phyloP scores from a whole-genome alignment of 2,113 vertebrate species.

The Blennius ocellaris region DNA sequence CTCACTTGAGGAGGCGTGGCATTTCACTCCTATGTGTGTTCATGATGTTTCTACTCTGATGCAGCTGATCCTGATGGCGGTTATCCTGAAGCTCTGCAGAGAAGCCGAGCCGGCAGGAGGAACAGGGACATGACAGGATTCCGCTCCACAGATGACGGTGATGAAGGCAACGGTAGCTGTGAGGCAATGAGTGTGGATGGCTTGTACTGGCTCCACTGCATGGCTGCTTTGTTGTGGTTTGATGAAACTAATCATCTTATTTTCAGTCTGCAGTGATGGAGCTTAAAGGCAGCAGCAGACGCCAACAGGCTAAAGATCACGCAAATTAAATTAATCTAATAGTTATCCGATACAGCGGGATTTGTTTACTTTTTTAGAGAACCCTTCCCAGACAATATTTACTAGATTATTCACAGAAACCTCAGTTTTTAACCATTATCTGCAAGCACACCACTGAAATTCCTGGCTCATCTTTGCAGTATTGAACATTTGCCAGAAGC shows the following conservation, averaged over 20 bases:
- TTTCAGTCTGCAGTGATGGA: slow-evolving; percentile 10
- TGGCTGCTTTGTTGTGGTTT: background rate
- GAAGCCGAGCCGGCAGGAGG: too few species aligned
- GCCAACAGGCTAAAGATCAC: background rate
- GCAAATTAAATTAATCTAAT: background rate
- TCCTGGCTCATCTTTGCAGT: slow-evolving; percentile 6
- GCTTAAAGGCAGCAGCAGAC: slow-evolving; percentile 6
- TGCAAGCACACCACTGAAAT: slow-evolving; percentile 9
- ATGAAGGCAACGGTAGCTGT: too few species aligned
- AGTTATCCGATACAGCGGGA: background rate
- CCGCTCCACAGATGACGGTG: too few species aligned
- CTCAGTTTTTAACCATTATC: slow-evolving; percentile 6
- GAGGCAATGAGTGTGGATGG: too few species aligned
- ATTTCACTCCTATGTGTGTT: too few species aligned
- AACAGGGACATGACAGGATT: too few species aligned
- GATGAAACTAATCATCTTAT: background rate
- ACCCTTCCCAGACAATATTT: slow-evolving; percentile 16
- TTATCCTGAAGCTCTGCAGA: too few species aligned
- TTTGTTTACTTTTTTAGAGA: slow-evolving; percentile 7
- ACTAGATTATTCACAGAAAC: slow-evolving; percentile 12
- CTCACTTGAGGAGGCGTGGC: too few species aligned
- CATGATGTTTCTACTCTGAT: too few species aligned
- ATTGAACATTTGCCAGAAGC: slow-evolving; percentile 22
- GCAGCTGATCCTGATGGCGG: too few species aligned
- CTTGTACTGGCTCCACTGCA: background rate